A percentile compares a stretch with the other conserved stretches of the same genome.
Conservation (phyloP, 2,113 vertebrate species). For the Cololabis saira region DNA sequence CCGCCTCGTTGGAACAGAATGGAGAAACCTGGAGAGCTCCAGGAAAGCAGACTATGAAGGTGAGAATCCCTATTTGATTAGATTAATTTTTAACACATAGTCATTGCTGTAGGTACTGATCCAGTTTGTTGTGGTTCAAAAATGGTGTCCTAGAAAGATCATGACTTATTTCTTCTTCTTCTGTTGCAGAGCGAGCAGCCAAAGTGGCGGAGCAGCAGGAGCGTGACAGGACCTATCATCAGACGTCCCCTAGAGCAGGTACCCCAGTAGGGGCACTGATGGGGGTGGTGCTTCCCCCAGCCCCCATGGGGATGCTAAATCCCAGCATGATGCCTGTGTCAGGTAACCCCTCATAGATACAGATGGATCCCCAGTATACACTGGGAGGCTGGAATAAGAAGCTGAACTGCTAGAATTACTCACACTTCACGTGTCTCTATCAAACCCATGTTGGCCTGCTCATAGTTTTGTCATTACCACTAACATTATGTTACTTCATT, state of each 20-base stretch:
- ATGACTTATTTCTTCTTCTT: not conserved
- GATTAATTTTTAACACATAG: not conserved
- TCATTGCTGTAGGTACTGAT: not conserved
- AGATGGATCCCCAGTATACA: conserved; percentile 63
- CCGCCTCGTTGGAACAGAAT: conserved; percentile 97
- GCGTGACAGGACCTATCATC: conserved; percentile 93
- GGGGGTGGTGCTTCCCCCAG: conserved; percentile 96
- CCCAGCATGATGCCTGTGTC: conserved; percentile 96
- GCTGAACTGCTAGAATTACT: conserved; percentile 72
- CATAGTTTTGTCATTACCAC: conserved; percentile 10
- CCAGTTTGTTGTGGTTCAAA: not conserved
- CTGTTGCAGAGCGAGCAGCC: conserved; percentile 95
- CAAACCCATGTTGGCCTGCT: conserved; percentile 15
- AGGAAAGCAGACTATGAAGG: conserved; percentile 99
- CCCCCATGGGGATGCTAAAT: conserved; percentile 98
- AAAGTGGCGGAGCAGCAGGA: conserved; percentile 99
- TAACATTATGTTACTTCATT: conserved; percentile 17
- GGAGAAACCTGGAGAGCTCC: conserved; percentile 95
- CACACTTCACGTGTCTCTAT: conserved; percentile 19
- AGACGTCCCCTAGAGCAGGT: conserved; percentile 96
- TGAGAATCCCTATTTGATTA: conserved; percentile 62
- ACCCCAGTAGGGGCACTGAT: conserved; percentile 97
- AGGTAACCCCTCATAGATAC: conserved; percentile 89
- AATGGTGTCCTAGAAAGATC: not conserved
- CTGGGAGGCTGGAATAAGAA: conserved; percentile 73